Conservation (phyloP, 2,113 vertebrate genomes). For the Nipponia nippon region DNA sequence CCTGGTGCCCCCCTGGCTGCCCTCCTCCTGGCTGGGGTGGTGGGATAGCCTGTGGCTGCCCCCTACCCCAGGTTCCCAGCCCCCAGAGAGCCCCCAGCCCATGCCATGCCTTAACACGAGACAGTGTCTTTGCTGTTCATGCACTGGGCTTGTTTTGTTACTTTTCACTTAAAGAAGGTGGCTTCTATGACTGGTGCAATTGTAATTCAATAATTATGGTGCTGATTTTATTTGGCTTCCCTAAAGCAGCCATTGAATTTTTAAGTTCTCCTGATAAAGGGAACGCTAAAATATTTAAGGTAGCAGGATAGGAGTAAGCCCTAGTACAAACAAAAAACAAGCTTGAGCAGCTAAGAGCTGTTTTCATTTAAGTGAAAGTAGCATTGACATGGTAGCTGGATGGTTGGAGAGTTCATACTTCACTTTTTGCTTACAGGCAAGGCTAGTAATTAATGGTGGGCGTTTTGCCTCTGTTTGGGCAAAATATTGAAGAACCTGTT, state of each 20-base stretch:
- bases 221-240: neutral
- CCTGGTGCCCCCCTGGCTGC: accelerated
- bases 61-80: neutral
- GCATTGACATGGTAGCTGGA: neutral
- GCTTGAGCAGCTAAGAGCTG: neutral
- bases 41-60: neutral
- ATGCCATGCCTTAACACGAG: neutral
- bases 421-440: neutral
- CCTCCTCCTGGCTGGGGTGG: neutral
- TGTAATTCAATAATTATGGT: neutral
- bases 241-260: neutral
- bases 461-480: neutral
- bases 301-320: neutral
- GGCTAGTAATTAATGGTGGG: neutral
- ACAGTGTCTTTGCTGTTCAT: neutral
- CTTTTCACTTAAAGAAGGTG: neutral
- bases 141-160: neutral
- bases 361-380: neutral
- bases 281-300: neutral
- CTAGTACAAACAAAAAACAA: neutral
- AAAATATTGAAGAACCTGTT: neutral
- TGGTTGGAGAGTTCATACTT: neutral
- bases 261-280: neutral
- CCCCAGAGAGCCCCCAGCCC: neutral
- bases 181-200: neutral